These are phyloP conservation scores for Channa striata DNA, from an alignment of 2,797 vertebrate genomes.

Conservation along the genomic window DNA sequence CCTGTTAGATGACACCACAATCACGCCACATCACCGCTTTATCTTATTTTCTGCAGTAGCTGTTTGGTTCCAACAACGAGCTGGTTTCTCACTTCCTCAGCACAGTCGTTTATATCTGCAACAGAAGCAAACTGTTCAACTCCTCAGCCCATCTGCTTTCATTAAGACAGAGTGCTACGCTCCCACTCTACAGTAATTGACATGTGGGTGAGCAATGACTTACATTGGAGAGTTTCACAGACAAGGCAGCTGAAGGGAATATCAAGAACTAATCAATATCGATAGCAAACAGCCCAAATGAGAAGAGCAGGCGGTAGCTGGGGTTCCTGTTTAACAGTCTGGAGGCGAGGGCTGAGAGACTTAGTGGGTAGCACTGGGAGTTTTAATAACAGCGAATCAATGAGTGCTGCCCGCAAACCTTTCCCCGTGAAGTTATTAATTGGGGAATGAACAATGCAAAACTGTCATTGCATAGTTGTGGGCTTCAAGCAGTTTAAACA, in stretches of 20 bases:
- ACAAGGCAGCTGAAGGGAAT: slow-evolving; percentile 77
- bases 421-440: slow-evolving; percentile 79
- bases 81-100: slow-evolving; percentile 17
- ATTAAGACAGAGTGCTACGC: slow-evolving; percentile 75
- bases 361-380: slow-evolving; percentile 66
- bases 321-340: slow-evolving; percentile 78
- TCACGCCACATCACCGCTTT: slow-evolving; percentile 24
- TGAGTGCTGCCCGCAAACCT: slow-evolving; percentile 71
- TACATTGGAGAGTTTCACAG: slow-evolving; percentile 74
- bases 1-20: slow-evolving; percentile 21
- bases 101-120: slow-evolving; percentile 48
- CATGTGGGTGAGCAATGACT: slow-evolving; percentile 80
- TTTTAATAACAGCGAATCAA: slow-evolving; percentile 80
- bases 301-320: slow-evolving; percentile 52
- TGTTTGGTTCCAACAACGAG: slow-evolving; percentile 16
- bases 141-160: slow-evolving; percentile 70
- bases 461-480: slow-evolving; percentile 65
- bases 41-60: slow-evolving; percentile 12
- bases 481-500: slow-evolving; percentile 64
- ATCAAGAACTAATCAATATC: slow-evolving; percentile 82
- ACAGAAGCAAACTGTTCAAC: slow-evolving; percentile 56
- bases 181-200: slow-evolving; percentile 77
- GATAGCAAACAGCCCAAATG: slow-evolving; percentile 80
- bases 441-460: slow-evolving; percentile 75
- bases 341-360: slow-evolving; percentile 51